phyloP scores from a whole-genome alignment of 2,113 vertebrate species.

The Recurvirostra avosetta region DNA sequence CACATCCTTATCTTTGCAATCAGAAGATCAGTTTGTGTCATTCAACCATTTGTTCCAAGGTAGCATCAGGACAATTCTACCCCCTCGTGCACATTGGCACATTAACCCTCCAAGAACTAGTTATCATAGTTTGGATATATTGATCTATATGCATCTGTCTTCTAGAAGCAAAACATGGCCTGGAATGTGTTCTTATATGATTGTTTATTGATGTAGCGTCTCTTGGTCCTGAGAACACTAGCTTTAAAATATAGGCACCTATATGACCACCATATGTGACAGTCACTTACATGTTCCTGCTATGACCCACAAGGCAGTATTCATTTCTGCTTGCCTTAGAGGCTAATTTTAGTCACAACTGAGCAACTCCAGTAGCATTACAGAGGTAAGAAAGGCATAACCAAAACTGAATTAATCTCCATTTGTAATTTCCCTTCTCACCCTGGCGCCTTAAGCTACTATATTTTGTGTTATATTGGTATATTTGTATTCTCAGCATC shows the following conservation, averaged over 20 bases:
- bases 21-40: not conserved
- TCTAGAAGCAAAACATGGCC: not conserved
- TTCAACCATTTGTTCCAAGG: not conserved
- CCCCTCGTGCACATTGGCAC: not conserved
- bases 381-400: not conserved
- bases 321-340: not conserved
- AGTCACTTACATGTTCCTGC: not conserved
- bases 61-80: not conserved
- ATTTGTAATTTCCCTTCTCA: not conserved
- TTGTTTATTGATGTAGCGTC: not conserved
- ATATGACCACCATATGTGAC: not conserved
- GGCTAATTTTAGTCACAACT: not conserved
- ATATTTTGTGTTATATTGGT: not conserved
- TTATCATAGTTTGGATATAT: not conserved
- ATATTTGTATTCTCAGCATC: not conserved
- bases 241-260: not conserved
- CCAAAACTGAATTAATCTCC: not conserved
- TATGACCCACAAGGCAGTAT: not conserved
- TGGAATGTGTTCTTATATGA: not conserved
- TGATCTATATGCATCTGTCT: not conserved
- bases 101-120: not conserved
- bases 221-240: not conserved
- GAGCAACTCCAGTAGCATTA: not conserved
- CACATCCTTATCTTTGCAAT: not conserved
- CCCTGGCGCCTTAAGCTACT: too few species aligned